phyloP scores from a whole-genome alignment of 92 coral and sea anemone species.

The Palythoa heliodiscus region DNA sequence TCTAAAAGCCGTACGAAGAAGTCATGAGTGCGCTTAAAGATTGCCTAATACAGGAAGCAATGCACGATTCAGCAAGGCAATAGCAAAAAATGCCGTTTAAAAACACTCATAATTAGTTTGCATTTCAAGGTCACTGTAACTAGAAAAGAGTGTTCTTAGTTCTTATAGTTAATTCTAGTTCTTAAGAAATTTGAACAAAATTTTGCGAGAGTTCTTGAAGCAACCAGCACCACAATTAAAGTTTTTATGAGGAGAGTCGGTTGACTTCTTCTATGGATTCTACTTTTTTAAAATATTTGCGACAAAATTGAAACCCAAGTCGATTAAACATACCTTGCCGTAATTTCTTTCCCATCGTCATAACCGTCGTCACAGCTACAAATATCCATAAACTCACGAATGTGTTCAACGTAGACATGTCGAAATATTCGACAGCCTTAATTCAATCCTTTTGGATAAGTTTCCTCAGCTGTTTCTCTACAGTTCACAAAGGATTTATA shows the following conservation, averaged over 20 bases:
- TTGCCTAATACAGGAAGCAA: too few relatives aligned
- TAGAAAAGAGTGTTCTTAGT: too few relatives aligned
- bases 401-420: background rate
- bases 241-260: background rate
- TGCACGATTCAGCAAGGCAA: too few relatives aligned
- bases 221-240: background rate
- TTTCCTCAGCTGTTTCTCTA: background rate
- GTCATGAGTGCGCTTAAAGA: too few relatives aligned
- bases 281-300: background rate
- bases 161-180: background rate
- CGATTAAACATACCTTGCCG: constrained; percentile 9
- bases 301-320: background rate
- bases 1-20: too few relatives aligned
- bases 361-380: background rate
- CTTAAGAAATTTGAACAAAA: background rate
- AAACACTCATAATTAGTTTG: too few relatives aligned
- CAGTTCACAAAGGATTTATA: background rate
- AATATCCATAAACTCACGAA: background rate
- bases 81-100: too few relatives aligned
- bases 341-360: background rate
- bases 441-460: background rate
- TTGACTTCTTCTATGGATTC: background rate
- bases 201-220: background rate
- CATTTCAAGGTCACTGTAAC: too few relatives aligned
- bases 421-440: background rate